phyloP scores from a whole-genome alignment of 2,888 invertebrate genomes.

The Lasioglossum calceatum region DNA sequence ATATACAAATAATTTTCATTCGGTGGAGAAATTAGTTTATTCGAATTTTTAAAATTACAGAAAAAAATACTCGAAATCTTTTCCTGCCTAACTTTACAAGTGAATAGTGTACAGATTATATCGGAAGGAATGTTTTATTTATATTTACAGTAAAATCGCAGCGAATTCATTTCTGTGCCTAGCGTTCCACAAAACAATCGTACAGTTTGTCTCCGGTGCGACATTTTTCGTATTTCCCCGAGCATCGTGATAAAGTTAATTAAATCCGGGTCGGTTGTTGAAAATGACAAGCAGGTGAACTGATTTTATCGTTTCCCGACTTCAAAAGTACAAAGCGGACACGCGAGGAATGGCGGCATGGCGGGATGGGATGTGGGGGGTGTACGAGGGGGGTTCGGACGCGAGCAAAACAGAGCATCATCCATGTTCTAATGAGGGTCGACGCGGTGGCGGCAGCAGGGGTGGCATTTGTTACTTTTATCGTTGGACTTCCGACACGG shows the following conservation, averaged over 20 bases:
- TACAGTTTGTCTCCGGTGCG: not conserved
- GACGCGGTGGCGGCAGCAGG: constrained; percentile 39
- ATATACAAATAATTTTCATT: not conserved
- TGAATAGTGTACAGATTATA: not conserved
- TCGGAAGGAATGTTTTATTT: too few species aligned
- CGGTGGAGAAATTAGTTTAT: not conserved
- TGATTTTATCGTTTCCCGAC: not conserved
- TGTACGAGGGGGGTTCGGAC: not conserved
- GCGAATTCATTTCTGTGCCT: not conserved
- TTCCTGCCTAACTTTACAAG: not conserved
- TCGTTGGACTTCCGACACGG: constrained; percentile 59
- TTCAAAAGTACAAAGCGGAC: not conserved
- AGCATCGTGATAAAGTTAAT: not conserved
- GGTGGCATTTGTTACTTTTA: constrained; percentile 71
- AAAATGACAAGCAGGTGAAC: not conserved
- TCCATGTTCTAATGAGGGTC: constrained; percentile 65
- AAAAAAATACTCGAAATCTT: not conserved
- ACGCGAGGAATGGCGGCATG: not conserved
- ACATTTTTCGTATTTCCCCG: not conserved
- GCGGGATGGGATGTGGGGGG: not conserved
- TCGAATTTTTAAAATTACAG: not conserved
- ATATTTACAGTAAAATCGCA: not conserved
- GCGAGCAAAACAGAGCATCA: constrained; percentile 51
- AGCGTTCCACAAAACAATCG: not conserved
- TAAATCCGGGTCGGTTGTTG: not conserved